Evolutionary conservation across 1,140 invertebrate genomes (phyloP).

Genomic region (Himalopsyche phryganea): DNA sequence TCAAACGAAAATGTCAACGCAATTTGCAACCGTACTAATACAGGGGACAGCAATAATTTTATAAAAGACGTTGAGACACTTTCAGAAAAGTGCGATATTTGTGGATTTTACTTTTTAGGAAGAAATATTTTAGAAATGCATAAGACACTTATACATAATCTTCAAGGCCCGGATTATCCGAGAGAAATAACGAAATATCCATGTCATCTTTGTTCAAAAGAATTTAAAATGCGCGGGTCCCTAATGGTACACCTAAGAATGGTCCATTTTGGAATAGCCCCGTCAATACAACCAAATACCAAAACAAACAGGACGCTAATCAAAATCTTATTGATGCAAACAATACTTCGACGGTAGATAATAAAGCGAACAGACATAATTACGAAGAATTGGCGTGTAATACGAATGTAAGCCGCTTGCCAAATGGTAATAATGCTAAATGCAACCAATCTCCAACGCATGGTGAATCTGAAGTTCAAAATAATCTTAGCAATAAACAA

Average conservation of each 20-base stretch:
- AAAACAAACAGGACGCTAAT: not conserved
- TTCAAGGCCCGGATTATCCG: slow-evolving; percentile 51
- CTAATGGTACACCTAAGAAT: slow-evolving; percentile 78
- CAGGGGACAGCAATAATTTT: slow-evolving; percentile 29
- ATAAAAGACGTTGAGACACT: slow-evolving; percentile 39
- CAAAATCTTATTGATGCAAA: not conserved
- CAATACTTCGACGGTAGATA: not conserved
- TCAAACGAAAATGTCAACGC: slow-evolving; percentile 8
- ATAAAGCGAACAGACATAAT: not conserved
- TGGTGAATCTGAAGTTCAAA: not conserved
- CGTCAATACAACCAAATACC: slow-evolving; percentile 1
- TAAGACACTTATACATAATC: slow-evolving; percentile 68
- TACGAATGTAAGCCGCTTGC: too few species aligned
- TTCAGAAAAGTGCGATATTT: slow-evolving; percentile 60
- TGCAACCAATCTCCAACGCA: not conserved
- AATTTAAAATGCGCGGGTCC: slow-evolving; percentile 76
- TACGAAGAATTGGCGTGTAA: not conserved
- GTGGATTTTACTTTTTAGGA: slow-evolving; percentile 68
- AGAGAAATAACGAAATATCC: slow-evolving; percentile 54
- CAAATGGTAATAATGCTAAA: too few species aligned
- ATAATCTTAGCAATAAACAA: slow-evolving; percentile 40
- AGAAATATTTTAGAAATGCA: slow-evolving; percentile 68
- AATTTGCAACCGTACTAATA: slow-evolving; percentile 10
- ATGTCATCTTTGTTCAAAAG: slow-evolving; percentile 74
- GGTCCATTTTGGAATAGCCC: slow-evolving; percentile 60